Evolutionary conservation across 2,888 invertebrate genomes (phyloP).

Genomic region (Ditula angustiorana): DNA sequence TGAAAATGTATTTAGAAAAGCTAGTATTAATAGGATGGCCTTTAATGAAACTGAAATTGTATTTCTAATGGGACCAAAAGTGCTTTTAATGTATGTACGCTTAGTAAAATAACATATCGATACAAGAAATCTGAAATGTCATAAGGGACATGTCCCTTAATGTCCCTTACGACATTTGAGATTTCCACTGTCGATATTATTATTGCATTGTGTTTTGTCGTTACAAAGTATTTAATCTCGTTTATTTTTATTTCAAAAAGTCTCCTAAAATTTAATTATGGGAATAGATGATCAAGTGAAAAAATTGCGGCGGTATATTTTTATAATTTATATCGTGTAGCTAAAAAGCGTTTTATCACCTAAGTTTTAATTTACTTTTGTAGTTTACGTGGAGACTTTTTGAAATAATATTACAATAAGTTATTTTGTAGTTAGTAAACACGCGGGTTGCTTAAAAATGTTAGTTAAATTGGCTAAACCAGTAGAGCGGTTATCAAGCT

Average conservation of each 20-base stretch:
- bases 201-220: background rate
- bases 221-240: background rate
- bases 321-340: too few species aligned
- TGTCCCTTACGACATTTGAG: too few species aligned
- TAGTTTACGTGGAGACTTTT: background rate
- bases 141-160: too few species aligned
- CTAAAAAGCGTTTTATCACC: too few species aligned
- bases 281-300: too few species aligned
- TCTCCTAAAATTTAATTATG: background rate
- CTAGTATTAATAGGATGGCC: background rate
- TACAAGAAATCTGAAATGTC: too few species aligned
- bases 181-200: too few species aligned
- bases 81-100: background rate
- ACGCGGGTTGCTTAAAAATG: background rate
- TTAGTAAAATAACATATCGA: too few species aligned
- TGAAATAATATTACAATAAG: background rate
- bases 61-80: background rate
- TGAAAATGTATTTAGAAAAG: background rate
- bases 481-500: background rate
- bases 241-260: background rate
- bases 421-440: background rate
- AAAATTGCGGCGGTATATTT: too few species aligned
- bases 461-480: background rate
- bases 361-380: too few species aligned
- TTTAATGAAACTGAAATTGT: too few species aligned